phyloP scores from a whole-genome alignment of 2,113 vertebrate genomes.

The Aegithalos caudatus region DNA sequence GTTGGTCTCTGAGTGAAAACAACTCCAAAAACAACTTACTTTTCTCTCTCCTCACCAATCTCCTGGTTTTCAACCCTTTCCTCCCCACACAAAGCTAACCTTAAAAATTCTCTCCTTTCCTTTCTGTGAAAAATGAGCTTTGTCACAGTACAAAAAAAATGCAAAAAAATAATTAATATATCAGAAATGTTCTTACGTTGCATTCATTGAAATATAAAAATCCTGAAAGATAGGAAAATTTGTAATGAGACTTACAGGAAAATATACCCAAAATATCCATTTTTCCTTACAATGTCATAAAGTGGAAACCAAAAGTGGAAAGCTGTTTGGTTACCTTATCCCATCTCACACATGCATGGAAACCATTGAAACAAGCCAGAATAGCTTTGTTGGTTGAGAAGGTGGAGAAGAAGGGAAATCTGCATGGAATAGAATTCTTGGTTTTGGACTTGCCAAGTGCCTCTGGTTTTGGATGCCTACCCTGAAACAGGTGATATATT shows the following conservation, averaged over 20 bases:
- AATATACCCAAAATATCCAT: not conserved
- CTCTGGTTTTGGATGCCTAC: not conserved
- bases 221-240: not conserved
- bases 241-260: conserved; percentile 12
- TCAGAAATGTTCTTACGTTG: not conserved
- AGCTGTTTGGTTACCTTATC: conserved; percentile 41
- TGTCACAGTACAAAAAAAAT: not conserved
- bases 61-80: not conserved
- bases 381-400: not conserved
- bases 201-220: not conserved
- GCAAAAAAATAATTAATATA: not conserved
- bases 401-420: no score
- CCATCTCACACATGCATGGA: not conserved
- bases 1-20: not conserved
- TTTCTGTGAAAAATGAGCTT: not conserved
- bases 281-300: conserved; percentile 23
- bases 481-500: not conserved
- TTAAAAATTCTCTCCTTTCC: not conserved
- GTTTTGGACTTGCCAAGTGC: not conserved
- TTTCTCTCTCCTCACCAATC: not conserved
- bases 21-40: not conserved
- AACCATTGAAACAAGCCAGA: conserved; percentile 7
- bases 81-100: not conserved
- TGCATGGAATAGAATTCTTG: no score
- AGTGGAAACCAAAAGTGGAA: conserved; percentile 3